phyloP scores from a whole-genome alignment of 2,113 vertebrate genomes.

The Boulengeromyrus knoepffleri region DNA sequence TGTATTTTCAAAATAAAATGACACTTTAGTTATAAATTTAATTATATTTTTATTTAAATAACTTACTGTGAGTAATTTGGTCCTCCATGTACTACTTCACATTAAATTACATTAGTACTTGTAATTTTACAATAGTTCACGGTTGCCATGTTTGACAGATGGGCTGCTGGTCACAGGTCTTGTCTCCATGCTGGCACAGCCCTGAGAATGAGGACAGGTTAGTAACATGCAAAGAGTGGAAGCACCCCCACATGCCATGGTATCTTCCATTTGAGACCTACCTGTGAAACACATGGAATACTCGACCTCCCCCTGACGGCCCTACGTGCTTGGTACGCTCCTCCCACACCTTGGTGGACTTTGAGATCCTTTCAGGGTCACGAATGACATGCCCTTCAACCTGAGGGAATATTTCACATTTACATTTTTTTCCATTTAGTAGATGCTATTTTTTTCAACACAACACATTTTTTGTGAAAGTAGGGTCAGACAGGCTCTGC shows the following conservation, averaged over 20 bases:
- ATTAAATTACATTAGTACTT: background rate
- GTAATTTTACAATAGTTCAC: background rate
- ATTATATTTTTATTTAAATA: background rate
- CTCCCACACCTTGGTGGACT: slow-evolving; percentile 66
- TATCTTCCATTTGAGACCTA: slow-evolving; percentile 30
- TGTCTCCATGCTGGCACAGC: slow-evolving; percentile 75
- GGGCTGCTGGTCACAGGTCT: slow-evolving; percentile 51
- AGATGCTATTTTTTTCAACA: background rate
- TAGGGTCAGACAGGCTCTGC: background rate
- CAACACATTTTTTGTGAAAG: background rate
- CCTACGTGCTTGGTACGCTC: slow-evolving; percentile 50
- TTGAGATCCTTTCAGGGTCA: slow-evolving; percentile 59
- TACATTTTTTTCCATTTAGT: background rate
- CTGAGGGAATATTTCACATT: slow-evolving; percentile 41
- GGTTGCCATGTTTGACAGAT: background rate
- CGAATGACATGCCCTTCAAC: slow-evolving; percentile 57
- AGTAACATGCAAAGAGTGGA: slow-evolving; percentile 3
- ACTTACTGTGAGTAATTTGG: background rate
- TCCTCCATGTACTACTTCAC: background rate
- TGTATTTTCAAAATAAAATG: background rate
- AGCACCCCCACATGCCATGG: background rate
- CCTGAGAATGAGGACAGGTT: slow-evolving; percentile 47
- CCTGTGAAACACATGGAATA: slow-evolving; percentile 61
- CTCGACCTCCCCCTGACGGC: slow-evolving; percentile 44
- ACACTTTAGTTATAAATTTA: background rate